These are phyloP conservation scores for Microhierax caerulescens DNA, from an alignment of 2,797 vertebrate species.

Conservation along the genomic window DNA sequence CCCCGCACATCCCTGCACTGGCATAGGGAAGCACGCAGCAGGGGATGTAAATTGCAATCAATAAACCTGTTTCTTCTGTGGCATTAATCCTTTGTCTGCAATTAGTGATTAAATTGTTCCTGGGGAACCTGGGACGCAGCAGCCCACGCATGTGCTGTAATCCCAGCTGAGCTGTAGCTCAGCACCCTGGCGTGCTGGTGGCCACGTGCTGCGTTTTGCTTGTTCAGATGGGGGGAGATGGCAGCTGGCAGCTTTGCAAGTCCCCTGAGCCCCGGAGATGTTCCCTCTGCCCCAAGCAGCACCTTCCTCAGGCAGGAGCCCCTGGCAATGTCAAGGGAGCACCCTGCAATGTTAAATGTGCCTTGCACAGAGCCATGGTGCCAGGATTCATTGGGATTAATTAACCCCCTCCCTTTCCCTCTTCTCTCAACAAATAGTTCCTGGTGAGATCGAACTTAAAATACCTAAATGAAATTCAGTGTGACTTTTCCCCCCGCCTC, in stretches of 20 bases:
- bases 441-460: background rate
- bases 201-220: rapidly evolving
- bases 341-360: rapidly evolving
- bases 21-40: background rate
- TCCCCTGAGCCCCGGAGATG: background rate
- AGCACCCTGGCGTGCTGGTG: rapidly evolving
- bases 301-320: background rate
- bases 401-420: background rate
- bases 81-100: background rate
- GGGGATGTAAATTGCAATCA: background rate
- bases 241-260: background rate
- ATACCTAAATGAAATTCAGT: constrained; percentile 19
- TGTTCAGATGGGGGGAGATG: rapidly evolving
- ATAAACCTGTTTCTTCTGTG: background rate
- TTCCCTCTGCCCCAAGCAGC: background rate
- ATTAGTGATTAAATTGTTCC: background rate
- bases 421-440: background rate
- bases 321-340: background rate
- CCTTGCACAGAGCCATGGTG: background rate
- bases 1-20: background rate
- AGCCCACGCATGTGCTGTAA: background rate
- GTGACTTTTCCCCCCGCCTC: background rate
- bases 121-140: background rate
- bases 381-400: background rate
- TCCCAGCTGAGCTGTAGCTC: background rate